Evolutionary conservation across 2,888 invertebrate species (phyloP), one percentile per base, ranked within the genome.

Genomic region (Chydorus sphaericus): DNA sequence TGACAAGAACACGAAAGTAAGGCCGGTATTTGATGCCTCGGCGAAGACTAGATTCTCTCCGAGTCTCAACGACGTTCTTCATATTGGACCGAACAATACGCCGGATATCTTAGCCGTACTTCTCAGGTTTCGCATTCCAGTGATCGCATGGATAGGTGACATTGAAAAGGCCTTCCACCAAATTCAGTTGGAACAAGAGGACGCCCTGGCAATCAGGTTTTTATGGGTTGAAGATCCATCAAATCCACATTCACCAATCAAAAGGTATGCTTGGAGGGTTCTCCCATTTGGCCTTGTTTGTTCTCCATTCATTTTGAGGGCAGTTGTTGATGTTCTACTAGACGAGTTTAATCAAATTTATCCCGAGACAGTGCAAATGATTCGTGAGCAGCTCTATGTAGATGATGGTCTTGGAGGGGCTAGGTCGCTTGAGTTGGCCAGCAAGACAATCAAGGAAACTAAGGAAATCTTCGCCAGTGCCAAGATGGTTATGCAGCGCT

Each of bases 121-220:
- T 1, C 6, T 62, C 2, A 58, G 64, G 20, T 67, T 67, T 61
- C 59, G 66, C 20, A 55, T 55, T 3, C 58, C 63, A 31, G 26
- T 55, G 5, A 59, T 62, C 31, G 64, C 64, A 8, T 37, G 66
- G 6, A 60, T 59, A 14, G 65, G 62, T 2, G 66, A 67, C 52
- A 59, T 68, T 14, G 56, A 57, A 10, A 61, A 65, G 58, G 66
- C 66, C 63, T 68, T 64, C 44, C 59, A 63, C 1, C 65, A 65
- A 56, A 61, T 68, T 8, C 18, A 54, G 11, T 52, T 66, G 0
- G 48, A 62, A 33, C 59, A 61, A 8, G 55, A 58, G 2, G 60
- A 67, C 29, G 36, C 20, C 2, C 54, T 62, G 33, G 62, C 59
- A 14, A 63, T 64, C n/a, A 26, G 61, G 26, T 63, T 64, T 18